phyloP scores from a whole-genome alignment of 1,140 invertebrate genomes.

The Rhagoletis zephyria region DNA sequence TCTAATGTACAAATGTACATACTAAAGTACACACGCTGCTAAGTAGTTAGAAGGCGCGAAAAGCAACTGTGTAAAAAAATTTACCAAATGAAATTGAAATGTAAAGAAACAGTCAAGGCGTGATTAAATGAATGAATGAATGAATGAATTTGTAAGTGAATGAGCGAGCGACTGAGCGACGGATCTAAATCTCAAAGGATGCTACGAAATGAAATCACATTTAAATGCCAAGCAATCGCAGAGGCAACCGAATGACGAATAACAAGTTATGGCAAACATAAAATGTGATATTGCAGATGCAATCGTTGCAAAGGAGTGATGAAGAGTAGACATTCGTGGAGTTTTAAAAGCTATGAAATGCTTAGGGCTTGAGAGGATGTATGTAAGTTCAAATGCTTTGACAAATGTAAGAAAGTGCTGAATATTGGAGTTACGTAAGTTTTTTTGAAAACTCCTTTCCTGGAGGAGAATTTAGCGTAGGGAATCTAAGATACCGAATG shows the following conservation, averaged over 20 bases:
- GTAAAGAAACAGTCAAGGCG: background rate
- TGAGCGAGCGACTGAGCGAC: background rate
- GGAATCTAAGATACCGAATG: too few relatives aligned
- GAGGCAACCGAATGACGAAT: background rate
- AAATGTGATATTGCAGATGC: background rate
- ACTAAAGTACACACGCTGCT: background rate
- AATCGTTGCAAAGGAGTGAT: background rate
- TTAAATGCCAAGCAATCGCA: constrained; percentile 32
- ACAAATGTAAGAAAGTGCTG: too few relatives aligned
- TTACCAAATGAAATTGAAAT: constrained; percentile 31
- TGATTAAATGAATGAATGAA: constrained; percentile 13
- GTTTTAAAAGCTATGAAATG: too few relatives aligned
- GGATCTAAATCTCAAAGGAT: constrained; percentile 6
- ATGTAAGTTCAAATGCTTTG: too few relatives aligned
- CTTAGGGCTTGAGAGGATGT: too few relatives aligned
- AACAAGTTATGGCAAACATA: background rate
- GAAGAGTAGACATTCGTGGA: background rate
- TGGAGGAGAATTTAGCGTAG: too few relatives aligned
- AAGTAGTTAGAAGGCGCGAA: too few relatives aligned
- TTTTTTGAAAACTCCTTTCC: too few relatives aligned
- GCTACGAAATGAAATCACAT: constrained; percentile 15
- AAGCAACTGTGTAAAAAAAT: background rate
- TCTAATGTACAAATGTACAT: background rate
- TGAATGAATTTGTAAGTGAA: constrained; percentile 3
- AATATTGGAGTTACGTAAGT: too few relatives aligned